Conservation (phyloP, 2,888 invertebrate genomes). For the Sisyra nigra region DNA sequence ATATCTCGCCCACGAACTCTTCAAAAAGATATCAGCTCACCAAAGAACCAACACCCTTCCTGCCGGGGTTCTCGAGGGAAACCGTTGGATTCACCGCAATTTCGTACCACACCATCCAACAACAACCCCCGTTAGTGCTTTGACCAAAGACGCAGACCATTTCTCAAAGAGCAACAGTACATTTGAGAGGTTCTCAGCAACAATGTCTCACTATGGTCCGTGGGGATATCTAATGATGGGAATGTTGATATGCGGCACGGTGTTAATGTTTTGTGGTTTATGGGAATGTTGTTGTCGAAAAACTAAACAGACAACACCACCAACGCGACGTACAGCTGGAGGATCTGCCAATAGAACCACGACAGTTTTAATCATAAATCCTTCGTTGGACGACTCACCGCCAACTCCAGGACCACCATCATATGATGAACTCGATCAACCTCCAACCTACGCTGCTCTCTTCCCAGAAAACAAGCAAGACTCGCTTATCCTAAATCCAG, state of each 20-base stretch:
- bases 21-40: conserved; percentile 15
- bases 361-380: conserved; percentile 19
- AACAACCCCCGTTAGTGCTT: conserved; percentile 11
- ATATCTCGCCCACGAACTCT: conserved; percentile 17
- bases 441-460: conserved; percentile 46
- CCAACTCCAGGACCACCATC: conserved; percentile 31
- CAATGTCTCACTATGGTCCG: conserved; percentile 51
- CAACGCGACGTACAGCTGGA: conserved; percentile 1
- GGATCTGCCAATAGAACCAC: conserved; percentile 15
- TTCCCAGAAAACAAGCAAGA: conserved; percentile 31
- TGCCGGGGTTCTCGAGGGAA: not conserved
- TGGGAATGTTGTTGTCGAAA: conserved; percentile 38
- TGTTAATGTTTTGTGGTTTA: conserved; percentile 50
- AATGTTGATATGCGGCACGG: conserved; percentile 50
- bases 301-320: conserved; percentile 21
- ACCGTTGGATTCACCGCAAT: conserved; percentile 2
- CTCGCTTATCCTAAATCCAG: conserved; percentile 4
- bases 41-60: not conserved
- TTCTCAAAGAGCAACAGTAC: not conserved
- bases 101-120: not conserved
- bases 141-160: not conserved
- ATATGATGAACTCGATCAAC: conserved; percentile 44
- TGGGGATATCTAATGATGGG: conserved; percentile 59
- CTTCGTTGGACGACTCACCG: conserved; percentile 24
- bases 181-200: conserved; percentile 29